Evolutionary conservation across 2,888 invertebrate species (phyloP).

Genomic region (Agrochola macilenta): DNA sequence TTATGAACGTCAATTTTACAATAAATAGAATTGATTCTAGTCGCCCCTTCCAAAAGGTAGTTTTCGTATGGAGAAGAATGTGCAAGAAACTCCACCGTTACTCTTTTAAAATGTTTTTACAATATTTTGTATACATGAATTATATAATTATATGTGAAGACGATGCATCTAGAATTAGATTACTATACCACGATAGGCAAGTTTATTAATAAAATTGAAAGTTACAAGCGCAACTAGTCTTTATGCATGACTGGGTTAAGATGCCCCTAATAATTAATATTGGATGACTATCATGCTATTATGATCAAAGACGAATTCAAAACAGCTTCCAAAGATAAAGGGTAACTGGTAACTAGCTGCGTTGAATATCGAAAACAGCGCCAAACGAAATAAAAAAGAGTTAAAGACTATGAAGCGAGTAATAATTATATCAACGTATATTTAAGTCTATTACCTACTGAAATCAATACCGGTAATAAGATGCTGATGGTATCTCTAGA

Average conservation of each 20-base stretch:
- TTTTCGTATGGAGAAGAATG: too few species aligned
- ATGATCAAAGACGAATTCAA: neutral
- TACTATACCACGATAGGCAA: too few species aligned
- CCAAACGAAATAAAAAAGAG: neutral
- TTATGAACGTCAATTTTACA: too few species aligned
- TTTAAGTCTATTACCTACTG: constrained; percentile 32
- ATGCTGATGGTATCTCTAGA: constrained; percentile 21
- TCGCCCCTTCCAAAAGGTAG: too few species aligned
- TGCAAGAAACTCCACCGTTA: too few species aligned
- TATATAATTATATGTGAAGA: too few species aligned
- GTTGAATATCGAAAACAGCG: neutral
- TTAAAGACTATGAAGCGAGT: neutral
- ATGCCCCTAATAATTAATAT: neutral
- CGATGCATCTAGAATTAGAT: too few species aligned
- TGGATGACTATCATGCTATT: neutral
- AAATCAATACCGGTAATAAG: constrained; percentile 43
- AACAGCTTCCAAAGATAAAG: neutral
- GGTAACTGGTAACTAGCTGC: neutral
- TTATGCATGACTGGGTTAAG: constrained; percentile 21
- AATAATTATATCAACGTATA: constrained; percentile 12
- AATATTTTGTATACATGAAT: too few species aligned
- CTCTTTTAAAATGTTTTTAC: too few species aligned
- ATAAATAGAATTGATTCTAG: too few species aligned
- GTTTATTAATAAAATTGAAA: too few species aligned
- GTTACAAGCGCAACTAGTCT: too few species aligned